Conservation (phyloP, 2,113 vertebrate species). For the Polypterus senegalus region DNA sequence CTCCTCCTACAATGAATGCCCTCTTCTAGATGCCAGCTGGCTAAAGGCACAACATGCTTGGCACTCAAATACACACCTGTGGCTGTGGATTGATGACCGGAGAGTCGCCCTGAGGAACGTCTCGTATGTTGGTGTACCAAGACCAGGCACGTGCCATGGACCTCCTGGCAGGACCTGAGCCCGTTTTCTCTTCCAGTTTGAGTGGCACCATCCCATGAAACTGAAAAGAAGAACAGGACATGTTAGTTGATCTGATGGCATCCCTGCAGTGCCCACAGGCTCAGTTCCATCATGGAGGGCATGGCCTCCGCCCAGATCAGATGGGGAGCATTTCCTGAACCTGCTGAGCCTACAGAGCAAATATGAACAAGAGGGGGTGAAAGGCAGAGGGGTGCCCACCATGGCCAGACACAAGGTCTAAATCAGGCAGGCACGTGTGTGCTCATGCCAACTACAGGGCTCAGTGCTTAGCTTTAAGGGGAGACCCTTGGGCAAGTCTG, state of each 20-base stretch:
- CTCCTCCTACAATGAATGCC: not conserved
- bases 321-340: not conserved
- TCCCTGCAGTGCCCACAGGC: no score
- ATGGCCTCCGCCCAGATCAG: not conserved
- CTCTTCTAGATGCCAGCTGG: not conserved
- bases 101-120: conserved; percentile 25
- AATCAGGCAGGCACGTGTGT: no score
- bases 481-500: no score
- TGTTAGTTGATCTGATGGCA: conserved; percentile 5
- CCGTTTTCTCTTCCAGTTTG: conserved; percentile 27
- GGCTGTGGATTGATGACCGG: conserved; percentile 12
- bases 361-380: not conserved
- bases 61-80: conserved; percentile 25
- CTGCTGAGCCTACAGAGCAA: not conserved
- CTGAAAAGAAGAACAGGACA: conserved; percentile 19
- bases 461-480: no score
- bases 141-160: conserved; percentile 23
- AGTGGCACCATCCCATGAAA: conserved; percentile 41
- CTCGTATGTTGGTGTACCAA: conserved; percentile 12
- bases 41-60: not conserved
- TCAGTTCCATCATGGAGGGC: not conserved
- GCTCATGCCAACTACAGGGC: no score
- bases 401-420: no score
- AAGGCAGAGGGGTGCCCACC: no score
- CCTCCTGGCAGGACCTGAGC: not conserved